Base-by-base conservation (phyloP, 2,113 vertebrate species). In the Sisor rabdophorus region DNA sequence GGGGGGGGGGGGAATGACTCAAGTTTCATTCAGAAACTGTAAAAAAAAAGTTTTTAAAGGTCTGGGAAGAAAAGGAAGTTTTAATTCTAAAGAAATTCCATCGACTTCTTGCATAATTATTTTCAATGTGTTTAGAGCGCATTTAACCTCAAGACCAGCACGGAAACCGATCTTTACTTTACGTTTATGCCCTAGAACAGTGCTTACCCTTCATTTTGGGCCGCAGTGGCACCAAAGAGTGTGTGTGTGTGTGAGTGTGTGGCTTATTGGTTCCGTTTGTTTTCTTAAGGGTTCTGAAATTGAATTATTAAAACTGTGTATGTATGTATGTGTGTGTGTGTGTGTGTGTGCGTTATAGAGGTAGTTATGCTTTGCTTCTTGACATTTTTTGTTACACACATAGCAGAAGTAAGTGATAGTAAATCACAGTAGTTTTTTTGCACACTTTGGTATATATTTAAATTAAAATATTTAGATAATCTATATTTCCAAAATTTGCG, bases 361-460 rank as follows among this genome's bases (percentile, higher is more conserved):
- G 67, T 78, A 50, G n/a, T n/a, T 36, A 36, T 54, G 68, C 76
- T 81, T 79, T 77, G 30, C 68, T 80, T 48, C 83, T 80, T 80
- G 64, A 69, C 67, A 48, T 54, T 77, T 72, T 59, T 82, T 75
- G 65, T 78, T 81, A 79, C 84, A 81, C 79, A 84, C 80, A 78
- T 79, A 78, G 77, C 73, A 75, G 78, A 82, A 73, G 54, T 78
- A 78, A 63, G 70, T 73, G 19, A 78, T 59, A 65, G 64, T 79
- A 80, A 83, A 84, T 82, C 73, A 82, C 76, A 78, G 82, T 77
- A 50, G 81, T 76, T 87, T 79, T 82, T 84, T 81, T 85, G 81
- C 84, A 83, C 84, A 82, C 72, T 76, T 80, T 79, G 61, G 80
- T 68, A 50, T 68, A 52, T 68, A 68, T 17, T 50, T 7, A 65